These are phyloP conservation scores for Anas platyrhynchos DNA, from an alignment of 2,113 vertebrate genomes.

Conservation along the genomic window DNA sequence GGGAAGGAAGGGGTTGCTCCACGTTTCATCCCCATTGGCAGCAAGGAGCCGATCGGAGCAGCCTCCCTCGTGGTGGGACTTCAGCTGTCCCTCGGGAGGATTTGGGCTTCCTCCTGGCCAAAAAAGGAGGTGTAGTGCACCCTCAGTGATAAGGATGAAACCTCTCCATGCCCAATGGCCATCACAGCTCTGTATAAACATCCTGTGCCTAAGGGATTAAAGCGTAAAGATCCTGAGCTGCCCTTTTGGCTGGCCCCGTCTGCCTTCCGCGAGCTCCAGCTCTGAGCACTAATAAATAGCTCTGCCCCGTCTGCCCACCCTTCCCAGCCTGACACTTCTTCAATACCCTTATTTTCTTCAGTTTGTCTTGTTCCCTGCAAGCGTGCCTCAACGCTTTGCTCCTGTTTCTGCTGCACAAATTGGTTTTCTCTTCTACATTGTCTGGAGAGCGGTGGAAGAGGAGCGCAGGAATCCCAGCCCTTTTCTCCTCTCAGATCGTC, in stretches of 20 bases:
- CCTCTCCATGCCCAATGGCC: neutral
- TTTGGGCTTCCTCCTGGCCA: neutral
- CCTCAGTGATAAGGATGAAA: neutral
- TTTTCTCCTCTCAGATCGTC: neutral
- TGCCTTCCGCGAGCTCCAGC: neutral
- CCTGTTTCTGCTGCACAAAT: neutral
- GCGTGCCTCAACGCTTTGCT: fast-evolving
- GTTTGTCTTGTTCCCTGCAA: neutral
- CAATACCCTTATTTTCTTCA: neutral
- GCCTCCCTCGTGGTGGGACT: neutral
- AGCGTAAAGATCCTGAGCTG: neutral
- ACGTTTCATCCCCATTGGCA: neutral
- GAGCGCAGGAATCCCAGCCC: neutral
- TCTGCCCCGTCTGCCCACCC: neutral
- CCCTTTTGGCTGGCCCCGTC: neutral
- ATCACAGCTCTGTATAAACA: neutral
- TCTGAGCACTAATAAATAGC: neutral
- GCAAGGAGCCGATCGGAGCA: neutral
- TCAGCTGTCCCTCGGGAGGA: neutral
- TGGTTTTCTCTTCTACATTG: neutral
- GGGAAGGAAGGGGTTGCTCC: neutral
- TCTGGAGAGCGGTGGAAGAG: neutral
- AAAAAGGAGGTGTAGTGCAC: neutral
- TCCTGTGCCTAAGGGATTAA: neutral
- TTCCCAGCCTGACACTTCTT: neutral